phyloP scores from a whole-genome alignment of 2,888 invertebrate genomes.

The Drosophila anceps region DNA sequence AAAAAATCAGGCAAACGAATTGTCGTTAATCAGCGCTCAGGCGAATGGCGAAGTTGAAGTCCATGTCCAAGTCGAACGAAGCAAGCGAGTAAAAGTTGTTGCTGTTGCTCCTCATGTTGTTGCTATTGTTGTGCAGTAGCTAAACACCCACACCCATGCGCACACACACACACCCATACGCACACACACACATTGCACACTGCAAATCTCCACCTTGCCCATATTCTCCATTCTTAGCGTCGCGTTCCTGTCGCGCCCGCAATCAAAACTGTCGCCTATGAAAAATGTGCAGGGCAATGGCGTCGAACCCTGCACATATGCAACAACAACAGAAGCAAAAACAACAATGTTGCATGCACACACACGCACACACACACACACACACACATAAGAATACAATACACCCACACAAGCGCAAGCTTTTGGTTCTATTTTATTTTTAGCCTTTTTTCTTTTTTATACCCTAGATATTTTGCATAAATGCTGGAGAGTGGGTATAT shows the following conservation, averaged over 20 bases:
- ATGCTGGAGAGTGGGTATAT: background rate
- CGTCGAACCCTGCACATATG: conserved; percentile 55
- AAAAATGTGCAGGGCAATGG: conserved; percentile 78
- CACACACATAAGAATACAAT: conserved; percentile 8
- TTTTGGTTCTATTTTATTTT: conserved; percentile 12
- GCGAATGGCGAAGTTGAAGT: conserved; percentile 51
- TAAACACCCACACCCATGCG: conserved; percentile 36
- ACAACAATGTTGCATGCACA: conserved; percentile 11
- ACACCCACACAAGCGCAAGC: conserved; percentile 8
- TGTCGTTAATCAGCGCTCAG: conserved; percentile 77
- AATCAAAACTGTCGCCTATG: conserved; percentile 81
- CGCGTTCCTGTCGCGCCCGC: conserved; percentile 46
- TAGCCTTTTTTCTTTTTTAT: conserved; percentile 9
- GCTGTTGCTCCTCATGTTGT: conserved; percentile 11
- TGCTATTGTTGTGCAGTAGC: conserved; percentile 39
- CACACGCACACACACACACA: conserved; percentile 12
- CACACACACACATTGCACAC: conserved; percentile 9
- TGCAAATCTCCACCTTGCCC: conserved; percentile 48
- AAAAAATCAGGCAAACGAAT: conserved; percentile 82
- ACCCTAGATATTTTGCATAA: background rate
- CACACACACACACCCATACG: conserved; percentile 5
- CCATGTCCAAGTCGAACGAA: conserved; percentile 34
- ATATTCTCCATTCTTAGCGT: conserved; percentile 27
- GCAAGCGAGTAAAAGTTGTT: conserved; percentile 41
- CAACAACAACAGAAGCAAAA: conserved; percentile 25